phyloP scores from a whole-genome alignment of 2,888 invertebrate genomes.

The Torymus tubicola region DNA sequence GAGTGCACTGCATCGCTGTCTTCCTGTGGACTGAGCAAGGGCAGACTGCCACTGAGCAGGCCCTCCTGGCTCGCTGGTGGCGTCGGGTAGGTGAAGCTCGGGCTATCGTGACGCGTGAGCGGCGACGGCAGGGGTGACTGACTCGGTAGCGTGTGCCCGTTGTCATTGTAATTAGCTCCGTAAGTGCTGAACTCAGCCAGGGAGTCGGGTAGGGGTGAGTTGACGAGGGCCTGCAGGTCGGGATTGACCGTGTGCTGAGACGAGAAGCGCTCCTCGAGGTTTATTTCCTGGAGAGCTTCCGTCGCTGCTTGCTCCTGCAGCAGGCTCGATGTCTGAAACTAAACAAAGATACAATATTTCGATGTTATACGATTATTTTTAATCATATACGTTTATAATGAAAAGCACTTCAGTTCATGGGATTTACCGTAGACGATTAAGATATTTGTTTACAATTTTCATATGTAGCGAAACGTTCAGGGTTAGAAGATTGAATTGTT shows the following conservation, averaged over 20 bases:
- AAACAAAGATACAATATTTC: background rate
- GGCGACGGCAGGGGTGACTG: constrained; percentile 83
- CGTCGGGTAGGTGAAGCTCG: constrained; percentile 89
- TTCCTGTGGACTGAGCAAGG: constrained; percentile 74
- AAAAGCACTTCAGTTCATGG: no score
- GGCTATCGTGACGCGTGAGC: constrained; percentile 81
- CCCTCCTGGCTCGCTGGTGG: constrained; percentile 93
- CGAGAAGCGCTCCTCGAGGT: constrained; percentile 76
- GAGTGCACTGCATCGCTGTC: constrained; percentile 83
- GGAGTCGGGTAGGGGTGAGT: constrained; percentile 88
- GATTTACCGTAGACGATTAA: no score
- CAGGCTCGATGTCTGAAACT: constrained; percentile 75
- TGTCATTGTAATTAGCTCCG: constrained; percentile 77
- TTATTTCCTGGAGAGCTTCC: constrained; percentile 76
- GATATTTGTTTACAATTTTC: no score
- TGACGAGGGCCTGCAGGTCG: constrained; percentile 86
- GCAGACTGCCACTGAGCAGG: constrained; percentile 80
- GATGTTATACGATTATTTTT: no score
- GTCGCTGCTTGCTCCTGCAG: constrained; percentile 73
- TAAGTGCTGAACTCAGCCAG: constrained; percentile 90
- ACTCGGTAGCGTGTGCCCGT: constrained; percentile 77
- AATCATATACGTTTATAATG: no score
- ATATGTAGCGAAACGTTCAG: no score
- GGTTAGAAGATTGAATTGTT: no score
- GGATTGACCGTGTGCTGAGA: constrained; percentile 81